A percentile compares a stretch with the other conserved stretches of the same genome.
Evolutionary conservation across 2,888 invertebrate species (phyloP).

Genomic region (Apodemia duryi): DNA sequence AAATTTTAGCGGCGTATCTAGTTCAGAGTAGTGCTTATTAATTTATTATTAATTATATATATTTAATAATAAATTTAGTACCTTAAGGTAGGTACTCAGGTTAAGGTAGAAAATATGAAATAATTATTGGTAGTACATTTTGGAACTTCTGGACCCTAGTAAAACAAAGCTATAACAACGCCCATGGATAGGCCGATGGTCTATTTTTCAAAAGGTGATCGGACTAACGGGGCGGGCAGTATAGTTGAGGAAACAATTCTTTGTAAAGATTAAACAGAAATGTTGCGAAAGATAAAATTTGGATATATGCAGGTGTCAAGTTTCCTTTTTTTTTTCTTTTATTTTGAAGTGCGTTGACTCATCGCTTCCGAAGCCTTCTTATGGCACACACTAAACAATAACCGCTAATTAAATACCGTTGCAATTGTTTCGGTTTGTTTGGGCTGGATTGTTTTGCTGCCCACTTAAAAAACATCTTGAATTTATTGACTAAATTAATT

Average conservation of each 20-base stretch:
- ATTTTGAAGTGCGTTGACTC: slow-evolving; percentile 23
- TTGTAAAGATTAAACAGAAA: neutral
- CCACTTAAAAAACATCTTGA: slow-evolving; percentile 12
- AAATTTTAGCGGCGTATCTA: too few species aligned
- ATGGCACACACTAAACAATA: slow-evolving; percentile 14
- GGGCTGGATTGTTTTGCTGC: slow-evolving; percentile 14
- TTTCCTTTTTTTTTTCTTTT: slow-evolving; percentile 24
- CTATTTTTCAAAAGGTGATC: too few species aligned
- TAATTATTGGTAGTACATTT: too few species aligned
- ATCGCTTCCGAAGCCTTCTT: slow-evolving; percentile 18
- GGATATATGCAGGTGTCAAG: slow-evolving; percentile 15
- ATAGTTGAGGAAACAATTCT: neutral
- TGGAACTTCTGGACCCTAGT: too few species aligned
- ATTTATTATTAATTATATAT: too few species aligned
- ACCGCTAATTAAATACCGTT: slow-evolving; percentile 15
- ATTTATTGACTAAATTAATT: slow-evolving; percentile 11
- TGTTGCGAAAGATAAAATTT: neutral
- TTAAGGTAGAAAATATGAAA: too few species aligned
- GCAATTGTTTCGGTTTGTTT: slow-evolving; percentile 16
- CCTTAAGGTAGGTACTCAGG: too few species aligned
- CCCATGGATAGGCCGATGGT: too few species aligned
- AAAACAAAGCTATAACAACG: too few species aligned
- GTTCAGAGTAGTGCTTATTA: too few species aligned
- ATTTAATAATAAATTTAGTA: too few species aligned
- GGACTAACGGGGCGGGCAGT: too few species aligned